phyloP scores from a whole-genome alignment of 2,888 invertebrate species.

The Auanema freiburgensis region DNA sequence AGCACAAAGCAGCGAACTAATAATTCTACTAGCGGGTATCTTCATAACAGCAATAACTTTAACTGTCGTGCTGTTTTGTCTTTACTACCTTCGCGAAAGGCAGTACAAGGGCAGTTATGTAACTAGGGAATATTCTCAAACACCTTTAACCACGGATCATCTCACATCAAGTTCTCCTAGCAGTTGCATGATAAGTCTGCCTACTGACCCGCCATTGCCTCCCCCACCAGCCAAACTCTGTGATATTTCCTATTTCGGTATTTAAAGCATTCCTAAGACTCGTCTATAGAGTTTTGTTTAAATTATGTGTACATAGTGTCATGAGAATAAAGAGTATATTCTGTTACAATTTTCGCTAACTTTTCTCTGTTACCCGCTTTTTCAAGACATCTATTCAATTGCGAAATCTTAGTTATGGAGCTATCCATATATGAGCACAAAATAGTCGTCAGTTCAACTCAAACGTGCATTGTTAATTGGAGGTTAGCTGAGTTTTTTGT shows the following conservation, averaged over 20 bases:
- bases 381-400: constrained; percentile 23
- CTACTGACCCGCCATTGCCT: constrained; percentile 38
- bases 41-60: constrained; percentile 46
- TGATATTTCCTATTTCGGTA: constrained; percentile 39
- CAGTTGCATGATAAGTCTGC: constrained; percentile 21
- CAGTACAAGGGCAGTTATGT: constrained; percentile 55
- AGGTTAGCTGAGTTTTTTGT: too few relatives aligned
- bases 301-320: not conserved
- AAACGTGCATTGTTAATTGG: too few relatives aligned
- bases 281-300: not conserved
- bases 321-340: not conserved
- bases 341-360: not conserved
- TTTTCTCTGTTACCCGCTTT: constrained; percentile 19
- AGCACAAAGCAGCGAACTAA: constrained; percentile 51
- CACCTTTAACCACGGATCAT: constrained; percentile 49
- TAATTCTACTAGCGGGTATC: constrained; percentile 52
- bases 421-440: too few relatives aligned
- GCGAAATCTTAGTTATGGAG: constrained; percentile 13
- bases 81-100: constrained; percentile 50
- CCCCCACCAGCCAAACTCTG: constrained; percentile 39
- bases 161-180: constrained; percentile 34
- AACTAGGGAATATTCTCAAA: constrained; percentile 54
- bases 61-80: constrained; percentile 45
- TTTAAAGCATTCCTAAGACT: constrained; percentile 19
- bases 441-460: too few relatives aligned